Conservation (phyloP, 2,113 vertebrate species). For the Engraulis encrasicolus region DNA sequence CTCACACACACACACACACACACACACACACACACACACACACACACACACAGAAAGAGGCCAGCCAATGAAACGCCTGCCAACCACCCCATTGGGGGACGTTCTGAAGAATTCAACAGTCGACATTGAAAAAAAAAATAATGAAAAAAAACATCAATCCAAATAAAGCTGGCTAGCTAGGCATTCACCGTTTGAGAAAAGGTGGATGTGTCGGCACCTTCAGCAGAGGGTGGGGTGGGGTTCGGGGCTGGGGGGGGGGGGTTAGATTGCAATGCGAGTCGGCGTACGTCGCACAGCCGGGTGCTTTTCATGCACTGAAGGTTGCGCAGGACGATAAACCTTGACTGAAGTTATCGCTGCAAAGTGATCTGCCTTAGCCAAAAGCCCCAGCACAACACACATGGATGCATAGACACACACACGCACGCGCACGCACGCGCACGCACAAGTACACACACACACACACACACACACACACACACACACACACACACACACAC, state of each 20-base stretch:
- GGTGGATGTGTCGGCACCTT: background rate
- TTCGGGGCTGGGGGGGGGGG: no score
- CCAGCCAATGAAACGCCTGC: background rate
- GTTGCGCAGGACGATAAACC: conserved; percentile 27
- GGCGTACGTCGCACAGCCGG: background rate
- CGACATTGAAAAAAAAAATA: background rate
- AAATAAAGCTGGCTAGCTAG: conserved; percentile 20
- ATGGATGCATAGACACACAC: no score
- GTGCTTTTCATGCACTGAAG: background rate
- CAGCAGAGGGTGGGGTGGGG: no score
- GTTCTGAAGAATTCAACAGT: background rate
- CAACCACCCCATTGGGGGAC: background rate
- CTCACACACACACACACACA: no score
- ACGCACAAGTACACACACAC: no score
- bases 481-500: no score
- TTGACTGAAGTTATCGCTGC: conserved; percentile 24
- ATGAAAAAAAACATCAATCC: background rate
- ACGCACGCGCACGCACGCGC: no score
- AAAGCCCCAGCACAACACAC: background rate
- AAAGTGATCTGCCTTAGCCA: conserved; percentile 30
- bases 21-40: no score
- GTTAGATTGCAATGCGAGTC: background rate
- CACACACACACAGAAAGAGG: no score
- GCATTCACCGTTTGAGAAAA: background rate
- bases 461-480: no score